Evolutionary conservation across 2,888 invertebrate species (phyloP).

Genomic region (Cancer borealis): DNA sequence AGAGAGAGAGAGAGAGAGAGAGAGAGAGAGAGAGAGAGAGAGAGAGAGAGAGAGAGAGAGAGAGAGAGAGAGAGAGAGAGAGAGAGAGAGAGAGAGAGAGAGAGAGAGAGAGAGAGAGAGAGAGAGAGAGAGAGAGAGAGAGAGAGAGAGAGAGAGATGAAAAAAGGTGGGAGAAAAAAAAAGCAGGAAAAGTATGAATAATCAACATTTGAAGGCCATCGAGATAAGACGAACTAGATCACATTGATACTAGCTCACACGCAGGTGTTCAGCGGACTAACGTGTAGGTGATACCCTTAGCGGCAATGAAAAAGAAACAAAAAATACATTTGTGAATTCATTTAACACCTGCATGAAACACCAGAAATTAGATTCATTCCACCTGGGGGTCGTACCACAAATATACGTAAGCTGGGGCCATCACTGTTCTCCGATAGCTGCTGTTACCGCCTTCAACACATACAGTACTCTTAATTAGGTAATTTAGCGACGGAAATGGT

Average conservation of each 20-base stretch:
- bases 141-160: too few species aligned
- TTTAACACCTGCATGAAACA: neutral
- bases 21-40: too few species aligned
- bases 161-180: too few species aligned
- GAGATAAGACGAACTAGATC: slow-evolving; percentile 7
- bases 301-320: neutral
- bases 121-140: too few species aligned
- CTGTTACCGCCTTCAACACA: too few species aligned
- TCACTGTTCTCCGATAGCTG: too few species aligned
- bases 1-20: too few species aligned
- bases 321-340: neutral
- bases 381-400: neutral
- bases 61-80: too few species aligned
- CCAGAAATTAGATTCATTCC: neutral
- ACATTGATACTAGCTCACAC: neutral
- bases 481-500: neutral
- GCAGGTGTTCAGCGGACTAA: neutral
- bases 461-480: neutral
- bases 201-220: slow-evolving; percentile 7
- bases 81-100: too few species aligned
- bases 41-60: too few species aligned
- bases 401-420: too few species aligned
- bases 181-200: neutral
- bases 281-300: neutral
- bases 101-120: too few species aligned